phyloP scores from a whole-genome alignment of 2,797 vertebrate species.

The Botia almorhae region DNA sequence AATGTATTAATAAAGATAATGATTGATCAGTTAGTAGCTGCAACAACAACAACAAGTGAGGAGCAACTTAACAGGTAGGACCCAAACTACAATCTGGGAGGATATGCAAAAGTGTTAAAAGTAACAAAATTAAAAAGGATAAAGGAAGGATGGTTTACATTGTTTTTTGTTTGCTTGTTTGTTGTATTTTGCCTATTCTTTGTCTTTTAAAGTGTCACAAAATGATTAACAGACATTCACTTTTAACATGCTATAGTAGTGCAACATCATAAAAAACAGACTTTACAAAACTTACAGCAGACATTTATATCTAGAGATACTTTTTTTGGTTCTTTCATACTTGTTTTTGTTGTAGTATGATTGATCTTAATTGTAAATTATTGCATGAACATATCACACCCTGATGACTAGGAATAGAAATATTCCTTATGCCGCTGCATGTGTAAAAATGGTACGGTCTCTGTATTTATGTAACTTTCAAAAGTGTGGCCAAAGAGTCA shows the following conservation, averaged over 20 bases:
- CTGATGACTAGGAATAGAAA: background rate
- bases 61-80: constrained; percentile 25
- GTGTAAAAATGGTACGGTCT: background rate
- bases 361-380: background rate
- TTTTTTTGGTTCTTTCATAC: background rate
- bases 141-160: background rate
- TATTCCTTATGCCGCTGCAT: background rate
- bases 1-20: background rate
- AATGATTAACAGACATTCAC: background rate
- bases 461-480: background rate
- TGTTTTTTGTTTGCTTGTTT: too few relatives aligned
- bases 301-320: background rate
- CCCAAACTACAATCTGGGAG: background rate
- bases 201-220: background rate
- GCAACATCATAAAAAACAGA: background rate
- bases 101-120: background rate
- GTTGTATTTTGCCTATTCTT: background rate
- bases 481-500: background rate
- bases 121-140: background rate
- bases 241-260: background rate
- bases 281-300: background rate
- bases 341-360: background rate
- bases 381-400: background rate
- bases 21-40: background rate
- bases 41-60: constrained; percentile 6